These are phyloP conservation scores for Lichenostomus cassidix DNA, from an alignment of 2,113 vertebrate species.

Conservation along the genomic window DNA sequence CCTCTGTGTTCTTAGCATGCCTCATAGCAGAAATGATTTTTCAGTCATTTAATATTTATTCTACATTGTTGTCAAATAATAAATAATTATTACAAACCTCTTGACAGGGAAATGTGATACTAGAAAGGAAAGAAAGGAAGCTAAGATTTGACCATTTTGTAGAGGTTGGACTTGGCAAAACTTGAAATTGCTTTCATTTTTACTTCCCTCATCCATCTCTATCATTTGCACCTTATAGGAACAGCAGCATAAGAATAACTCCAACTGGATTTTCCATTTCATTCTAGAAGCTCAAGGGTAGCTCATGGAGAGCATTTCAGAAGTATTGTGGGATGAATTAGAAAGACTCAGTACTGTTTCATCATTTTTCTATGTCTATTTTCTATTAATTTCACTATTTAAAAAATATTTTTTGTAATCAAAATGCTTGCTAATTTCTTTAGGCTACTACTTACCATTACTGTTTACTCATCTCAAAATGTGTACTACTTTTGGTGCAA, in stretches of 20 bases:
- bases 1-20: background rate
- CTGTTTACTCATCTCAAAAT: background rate
- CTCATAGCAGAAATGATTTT: background rate
- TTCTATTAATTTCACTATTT: background rate
- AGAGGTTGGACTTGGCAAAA: background rate
- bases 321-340: background rate
- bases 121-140: background rate
- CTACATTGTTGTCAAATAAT: background rate
- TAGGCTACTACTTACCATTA: background rate
- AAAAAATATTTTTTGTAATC: background rate
- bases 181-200: background rate
- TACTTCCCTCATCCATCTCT: background rate
- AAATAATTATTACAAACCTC: background rate
- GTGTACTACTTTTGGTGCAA: background rate
- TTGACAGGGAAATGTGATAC: background rate
- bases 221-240: background rate
- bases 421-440: background rate
- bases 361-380: background rate
- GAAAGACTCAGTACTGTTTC: background rate
- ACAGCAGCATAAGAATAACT: background rate
- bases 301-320: background rate
- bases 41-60: slow-evolving; percentile 9
- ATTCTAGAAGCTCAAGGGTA: background rate
- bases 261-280: background rate
- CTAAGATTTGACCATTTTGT: background rate